These are phyloP conservation scores for Heliconius aoede DNA, from an alignment of 2,888 invertebrate genomes.

Conservation along the genomic window DNA sequence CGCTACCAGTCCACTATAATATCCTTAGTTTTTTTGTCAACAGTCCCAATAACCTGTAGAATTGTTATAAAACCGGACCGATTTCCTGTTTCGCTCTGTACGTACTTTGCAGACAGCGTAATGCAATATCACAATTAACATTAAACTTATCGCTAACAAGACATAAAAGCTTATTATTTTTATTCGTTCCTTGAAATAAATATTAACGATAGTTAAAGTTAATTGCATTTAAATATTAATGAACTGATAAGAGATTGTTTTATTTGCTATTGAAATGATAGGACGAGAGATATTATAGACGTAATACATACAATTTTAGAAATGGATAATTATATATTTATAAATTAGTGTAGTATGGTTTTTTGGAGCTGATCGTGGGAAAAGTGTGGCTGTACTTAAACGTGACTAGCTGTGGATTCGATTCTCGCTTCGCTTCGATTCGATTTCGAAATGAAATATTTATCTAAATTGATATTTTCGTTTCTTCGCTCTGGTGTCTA, in stretches of 20 bases:
- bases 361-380: too few relatives aligned
- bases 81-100: conserved; percentile 14
- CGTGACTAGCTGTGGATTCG: too few relatives aligned
- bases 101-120: too few relatives aligned
- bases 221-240: conserved; percentile 17
- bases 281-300: background rate
- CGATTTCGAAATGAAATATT: too few relatives aligned
- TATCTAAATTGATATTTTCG: too few relatives aligned
- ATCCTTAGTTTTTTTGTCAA: conserved; percentile 33
- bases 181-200: conserved; percentile 2
- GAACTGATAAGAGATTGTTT: background rate
- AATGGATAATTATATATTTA: too few relatives aligned
- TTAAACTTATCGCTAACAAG: conserved; percentile 27
- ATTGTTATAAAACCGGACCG: conserved; percentile 26
- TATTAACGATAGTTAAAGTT: conserved; percentile 4
- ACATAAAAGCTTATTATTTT: conserved; percentile 20
- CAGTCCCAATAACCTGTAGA: conserved; percentile 31
- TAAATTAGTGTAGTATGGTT: too few relatives aligned
- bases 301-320: too few relatives aligned
- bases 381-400: too few relatives aligned
- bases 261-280: conserved; percentile 6
- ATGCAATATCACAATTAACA: conserved; percentile 15
- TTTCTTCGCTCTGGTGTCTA: too few relatives aligned
- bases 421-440: too few relatives aligned
- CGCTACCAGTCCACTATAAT: too few relatives aligned